A percentile compares a stretch with the other conserved stretches of the same genome.
Evolutionary conservation across 2,113 vertebrate species (phyloP).

Genomic region (Entomyzon cyanotis): DNA sequence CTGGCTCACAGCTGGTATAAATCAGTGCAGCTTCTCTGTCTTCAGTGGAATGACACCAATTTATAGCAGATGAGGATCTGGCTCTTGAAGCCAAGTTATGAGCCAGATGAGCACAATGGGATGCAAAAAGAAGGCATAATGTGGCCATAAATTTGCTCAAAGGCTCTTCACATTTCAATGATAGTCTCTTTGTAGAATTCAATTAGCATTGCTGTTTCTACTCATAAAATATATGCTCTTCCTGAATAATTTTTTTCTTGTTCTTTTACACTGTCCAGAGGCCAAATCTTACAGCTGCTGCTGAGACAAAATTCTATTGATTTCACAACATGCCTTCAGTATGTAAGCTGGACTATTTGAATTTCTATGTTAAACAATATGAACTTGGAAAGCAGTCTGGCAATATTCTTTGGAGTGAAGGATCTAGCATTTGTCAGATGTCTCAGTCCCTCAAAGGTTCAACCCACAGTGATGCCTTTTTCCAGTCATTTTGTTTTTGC

Average conservation of each 20-base stretch:
- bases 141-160: slow-evolving; percentile 46
- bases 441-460: background rate
- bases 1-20: slow-evolving; percentile 32
- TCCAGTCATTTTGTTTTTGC: background rate
- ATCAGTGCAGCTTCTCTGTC: slow-evolving; percentile 2
- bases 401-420: background rate
- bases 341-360: background rate
- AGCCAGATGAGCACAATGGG: slow-evolving; percentile 50
- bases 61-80: slow-evolving; percentile 45
- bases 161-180: slow-evolving; percentile 48
- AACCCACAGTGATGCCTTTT: background rate
- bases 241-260: slow-evolving; percentile 10
- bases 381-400: background rate
- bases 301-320: background rate
- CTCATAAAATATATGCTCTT: slow-evolving; percentile 37
- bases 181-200: slow-evolving; percentile 50
- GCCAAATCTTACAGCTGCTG: slow-evolving; percentile 44
- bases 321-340: slow-evolving; percentile 3
- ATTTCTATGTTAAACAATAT: background rate
- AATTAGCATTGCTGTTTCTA: slow-evolving; percentile 48
- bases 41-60: slow-evolving; percentile 18
- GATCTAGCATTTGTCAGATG: background rate
- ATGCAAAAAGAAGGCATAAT: slow-evolving; percentile 47
- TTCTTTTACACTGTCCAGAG: slow-evolving; percentile 2
- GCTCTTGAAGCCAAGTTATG: slow-evolving; percentile 36